phyloP scores from a whole-genome alignment of 92 coral and sea anemone genomes.

The Epizoanthus ramosus region DNA sequence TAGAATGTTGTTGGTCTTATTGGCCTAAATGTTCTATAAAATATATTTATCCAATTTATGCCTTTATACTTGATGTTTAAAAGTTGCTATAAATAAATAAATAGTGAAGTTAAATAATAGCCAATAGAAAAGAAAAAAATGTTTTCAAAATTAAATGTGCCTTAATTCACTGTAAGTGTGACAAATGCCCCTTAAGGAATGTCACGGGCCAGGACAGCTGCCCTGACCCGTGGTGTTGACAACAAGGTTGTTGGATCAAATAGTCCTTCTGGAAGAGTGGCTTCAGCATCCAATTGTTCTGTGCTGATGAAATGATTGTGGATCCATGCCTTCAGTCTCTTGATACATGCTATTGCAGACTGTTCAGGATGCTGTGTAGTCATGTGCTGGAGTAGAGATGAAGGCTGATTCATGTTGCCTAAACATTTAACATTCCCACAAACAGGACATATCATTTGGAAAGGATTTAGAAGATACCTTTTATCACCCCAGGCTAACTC shows the following conservation, averaged over 20 bases:
- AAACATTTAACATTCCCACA: constrained; percentile 35
- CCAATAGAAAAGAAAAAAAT: too few species aligned
- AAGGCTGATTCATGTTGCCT: constrained; percentile 5
- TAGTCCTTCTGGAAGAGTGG: constrained; percentile 6
- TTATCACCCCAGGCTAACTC: constrained; percentile 20
- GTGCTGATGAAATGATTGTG: neutral
- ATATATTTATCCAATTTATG: too few species aligned
- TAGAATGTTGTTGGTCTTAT: too few species aligned
- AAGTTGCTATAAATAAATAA: too few species aligned
- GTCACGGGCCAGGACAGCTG: constrained; percentile 47
- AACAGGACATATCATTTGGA: constrained; percentile 32
- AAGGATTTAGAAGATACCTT: constrained; percentile 27
- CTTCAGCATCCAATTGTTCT: neutral
- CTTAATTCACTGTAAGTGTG: neutral
- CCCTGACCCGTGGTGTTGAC: constrained; percentile 54
- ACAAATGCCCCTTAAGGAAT: constrained; percentile 43
- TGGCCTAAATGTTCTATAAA: too few species aligned
- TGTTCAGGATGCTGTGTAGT: constrained; percentile 18
- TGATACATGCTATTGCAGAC: constrained; percentile 20
- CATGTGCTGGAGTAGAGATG: constrained; percentile 23
- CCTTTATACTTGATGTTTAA: too few species aligned
- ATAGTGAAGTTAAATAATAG: too few species aligned
- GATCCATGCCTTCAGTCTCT: neutral
- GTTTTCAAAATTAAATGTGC: too few species aligned
- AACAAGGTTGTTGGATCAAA: constrained; percentile 25